Evolutionary conservation across 2,888 invertebrate genomes (phyloP), one percentile per base, ranked within the genome.

Genomic region (Eumacrocentrus americanus): DNA sequence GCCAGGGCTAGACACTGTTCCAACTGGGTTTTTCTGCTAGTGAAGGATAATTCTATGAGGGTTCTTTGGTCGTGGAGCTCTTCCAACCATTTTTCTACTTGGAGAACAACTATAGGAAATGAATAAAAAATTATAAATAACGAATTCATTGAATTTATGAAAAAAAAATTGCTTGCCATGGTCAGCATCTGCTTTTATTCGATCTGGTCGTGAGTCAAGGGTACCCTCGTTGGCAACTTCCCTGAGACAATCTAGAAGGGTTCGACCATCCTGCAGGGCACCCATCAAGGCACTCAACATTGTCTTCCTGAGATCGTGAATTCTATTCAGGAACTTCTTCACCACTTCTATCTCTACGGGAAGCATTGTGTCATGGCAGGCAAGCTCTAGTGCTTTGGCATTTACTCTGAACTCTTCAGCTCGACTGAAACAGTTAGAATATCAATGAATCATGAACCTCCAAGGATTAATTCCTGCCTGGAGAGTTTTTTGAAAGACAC

Each of bases 221-320:
- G 90, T 89, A 72, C 90, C 91, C 76, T 89, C 85, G 75, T 87
- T 85, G 58, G 89, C 89, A 68, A 93, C 84, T 77, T 91, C 89
- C 72, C 88, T 88, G 66, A 94, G 83, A 72, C 88, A 86, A 51
- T 88, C 89, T 71, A 94, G 83, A 64, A 94, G 82, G 55, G 85
- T 84, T 76, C 91, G 91, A 50, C 94, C 94, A 67, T 91, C 87
- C 74, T 91, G 91, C 50, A 94, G 82, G 2, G 93, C 90, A n/a
- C 86, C 84, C 87, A 92, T 91, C 2, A 93, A 85, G 4, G 89
- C 84, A 67, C 92, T 92, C 59, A 94, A 82, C 79, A 93, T 88
- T 52, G 86, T 83, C 73, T 89, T 88, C 61, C 89, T 83, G 65
- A 89, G 82, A 67, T 91, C 90, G 73, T 91, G 89, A 70, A 91